Evolutionary conservation across 2,888 invertebrate species (phyloP).

Genomic region (Sussaba pulchella): DNA sequence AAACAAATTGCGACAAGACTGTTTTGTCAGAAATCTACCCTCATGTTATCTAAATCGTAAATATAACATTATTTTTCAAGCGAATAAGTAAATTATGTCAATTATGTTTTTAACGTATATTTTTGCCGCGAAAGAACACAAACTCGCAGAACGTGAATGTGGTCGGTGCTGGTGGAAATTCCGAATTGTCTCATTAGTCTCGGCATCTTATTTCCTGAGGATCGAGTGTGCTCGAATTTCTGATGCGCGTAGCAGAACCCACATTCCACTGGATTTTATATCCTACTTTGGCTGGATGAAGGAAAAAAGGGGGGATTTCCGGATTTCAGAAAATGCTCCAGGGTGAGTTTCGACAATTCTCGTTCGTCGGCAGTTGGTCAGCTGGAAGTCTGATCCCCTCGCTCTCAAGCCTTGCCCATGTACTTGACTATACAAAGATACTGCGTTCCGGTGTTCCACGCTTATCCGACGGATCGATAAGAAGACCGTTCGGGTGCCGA

Average conservation of each 20-base stretch:
- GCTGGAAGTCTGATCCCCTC: slow-evolving; percentile 46
- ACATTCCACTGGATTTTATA: slow-evolving; percentile 35
- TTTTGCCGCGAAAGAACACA: no score
- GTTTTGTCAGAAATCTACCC: no score
- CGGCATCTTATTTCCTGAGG: not conserved
- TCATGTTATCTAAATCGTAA: no score
- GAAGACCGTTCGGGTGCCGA: slow-evolving; percentile 29
- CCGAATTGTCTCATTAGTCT: slow-evolving; percentile 18
- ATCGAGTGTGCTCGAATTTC: slow-evolving; percentile 21
- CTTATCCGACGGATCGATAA: slow-evolving; percentile 49
- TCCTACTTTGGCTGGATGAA: slow-evolving; percentile 21
- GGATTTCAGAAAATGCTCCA: not conserved
- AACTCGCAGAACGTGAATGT: no score
- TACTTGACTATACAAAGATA: slow-evolving; percentile 1
- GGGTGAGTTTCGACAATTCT: slow-evolving; percentile 21
- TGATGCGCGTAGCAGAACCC: slow-evolving; percentile 22
- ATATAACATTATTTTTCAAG: no score
- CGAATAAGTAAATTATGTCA: no score
- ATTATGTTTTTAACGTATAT: no score
- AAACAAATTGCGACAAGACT: no score
- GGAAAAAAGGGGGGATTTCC: slow-evolving; percentile 12
- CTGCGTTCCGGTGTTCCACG: slow-evolving; percentile 12
- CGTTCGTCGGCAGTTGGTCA: slow-evolving; percentile 22
- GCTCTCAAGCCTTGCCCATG: slow-evolving; percentile 29
- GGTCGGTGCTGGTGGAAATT: not conserved